Evolutionary conservation across 2,888 invertebrate genomes (phyloP).

Genomic region (Melinaea marsaeus): DNA sequence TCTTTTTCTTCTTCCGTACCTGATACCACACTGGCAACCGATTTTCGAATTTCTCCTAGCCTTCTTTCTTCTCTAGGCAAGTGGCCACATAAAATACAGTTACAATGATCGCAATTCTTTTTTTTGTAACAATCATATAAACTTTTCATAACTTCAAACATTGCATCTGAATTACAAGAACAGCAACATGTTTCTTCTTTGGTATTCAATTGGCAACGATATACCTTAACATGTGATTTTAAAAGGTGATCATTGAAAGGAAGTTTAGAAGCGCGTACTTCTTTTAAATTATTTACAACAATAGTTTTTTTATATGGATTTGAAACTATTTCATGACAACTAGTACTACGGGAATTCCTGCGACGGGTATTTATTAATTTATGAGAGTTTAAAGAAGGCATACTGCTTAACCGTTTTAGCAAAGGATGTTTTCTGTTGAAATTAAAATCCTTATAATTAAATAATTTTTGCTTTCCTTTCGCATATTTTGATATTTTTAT

Average conservation of each 20-base stretch:
- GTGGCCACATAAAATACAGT: constrained; percentile 58
- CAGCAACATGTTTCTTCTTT: constrained; percentile 53
- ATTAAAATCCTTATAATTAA: neutral
- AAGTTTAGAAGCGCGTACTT: neutral
- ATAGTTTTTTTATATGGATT: neutral
- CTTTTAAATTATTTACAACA: constrained; percentile 1
- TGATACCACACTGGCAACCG: constrained; percentile 25
- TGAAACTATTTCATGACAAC: neutral
- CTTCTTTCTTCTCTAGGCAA: constrained; percentile 39
- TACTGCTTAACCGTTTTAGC: neutral
- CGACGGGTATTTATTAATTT: neutral
- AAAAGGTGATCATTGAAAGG: neutral
- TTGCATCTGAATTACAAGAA: constrained; percentile 61
- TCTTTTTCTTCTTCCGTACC: constrained; percentile 18
- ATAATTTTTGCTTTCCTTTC: neutral
- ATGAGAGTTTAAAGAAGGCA: neutral
- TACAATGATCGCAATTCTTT: constrained; percentile 58
- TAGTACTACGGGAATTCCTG: neutral
- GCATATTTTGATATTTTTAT: neutral
- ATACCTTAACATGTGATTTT: constrained; percentile 31
- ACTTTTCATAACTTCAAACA: constrained; percentile 68
- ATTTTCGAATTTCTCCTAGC: constrained; percentile 37
- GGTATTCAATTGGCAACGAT: constrained; percentile 47
- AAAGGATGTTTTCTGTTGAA: neutral
- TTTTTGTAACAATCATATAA: constrained; percentile 64